phyloP scores from a whole-genome alignment of 1,140 invertebrate species.

The Drosophila lowei region DNA sequence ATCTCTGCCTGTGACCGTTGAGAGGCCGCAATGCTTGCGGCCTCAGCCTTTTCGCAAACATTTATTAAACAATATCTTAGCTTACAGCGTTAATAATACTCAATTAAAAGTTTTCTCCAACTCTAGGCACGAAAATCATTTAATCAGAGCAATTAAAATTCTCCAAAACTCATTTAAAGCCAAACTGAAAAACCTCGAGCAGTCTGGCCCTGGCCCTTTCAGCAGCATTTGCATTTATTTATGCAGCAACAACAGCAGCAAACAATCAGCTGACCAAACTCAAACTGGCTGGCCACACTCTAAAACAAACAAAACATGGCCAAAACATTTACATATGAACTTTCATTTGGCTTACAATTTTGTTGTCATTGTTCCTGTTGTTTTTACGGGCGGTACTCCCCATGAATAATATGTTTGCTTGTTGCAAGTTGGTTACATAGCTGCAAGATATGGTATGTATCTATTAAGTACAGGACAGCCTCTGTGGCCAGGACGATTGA shows the following conservation, averaged over 20 bases:
- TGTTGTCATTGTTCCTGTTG: slow-evolving; percentile 39
- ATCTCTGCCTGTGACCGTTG: slow-evolving; percentile 19
- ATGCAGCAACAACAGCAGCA: slow-evolving; percentile 35
- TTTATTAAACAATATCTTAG: slow-evolving; percentile 10
- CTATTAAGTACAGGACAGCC: no score
- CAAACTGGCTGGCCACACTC: slow-evolving; percentile 52
- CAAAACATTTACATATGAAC: slow-evolving; percentile 75
- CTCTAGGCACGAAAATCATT: slow-evolving; percentile 6
- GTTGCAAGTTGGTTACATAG: slow-evolving; percentile 24
- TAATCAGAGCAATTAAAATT: slow-evolving; percentile 45
- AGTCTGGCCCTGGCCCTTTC: slow-evolving; percentile 4
- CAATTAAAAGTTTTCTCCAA: slow-evolving; percentile 6
- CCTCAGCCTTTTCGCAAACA: slow-evolving; percentile 1
- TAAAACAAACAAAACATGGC: slow-evolving; percentile 65
- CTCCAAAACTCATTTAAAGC: slow-evolving; percentile 25
- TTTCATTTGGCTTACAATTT: slow-evolving; percentile 56
- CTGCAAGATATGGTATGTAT: slow-evolving; percentile 1
- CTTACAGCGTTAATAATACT: slow-evolving; percentile 6
- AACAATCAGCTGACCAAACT: slow-evolving; percentile 68
- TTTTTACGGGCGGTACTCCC: slow-evolving; percentile 1
- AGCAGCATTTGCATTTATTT: slow-evolving; percentile 37
- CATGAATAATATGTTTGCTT: slow-evolving; percentile 51
- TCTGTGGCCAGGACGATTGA: no score
- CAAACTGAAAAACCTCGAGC: slow-evolving; percentile 9
- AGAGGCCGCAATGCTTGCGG: slow-evolving; percentile 17